Percentiles rank a stretch among this genome's conserved stretches.
Evolutionary conservation across 2,113 vertebrate genomes (phyloP).

Genomic region (Cyanocitta stelleri): DNA sequence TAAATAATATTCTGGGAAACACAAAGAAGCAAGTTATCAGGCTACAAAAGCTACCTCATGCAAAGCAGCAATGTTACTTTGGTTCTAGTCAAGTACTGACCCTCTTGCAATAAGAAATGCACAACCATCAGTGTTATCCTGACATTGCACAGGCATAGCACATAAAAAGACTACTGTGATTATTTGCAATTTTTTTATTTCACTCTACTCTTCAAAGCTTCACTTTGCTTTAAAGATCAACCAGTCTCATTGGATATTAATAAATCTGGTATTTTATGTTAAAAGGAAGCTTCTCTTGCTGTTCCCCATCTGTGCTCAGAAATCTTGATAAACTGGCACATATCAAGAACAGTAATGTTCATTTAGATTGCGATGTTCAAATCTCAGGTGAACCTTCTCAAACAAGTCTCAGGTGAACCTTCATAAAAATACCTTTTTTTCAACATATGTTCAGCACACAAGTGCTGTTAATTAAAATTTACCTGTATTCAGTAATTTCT

Average conservation of each 20-base stretch:
- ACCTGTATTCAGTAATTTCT: slow-evolving; percentile 22
- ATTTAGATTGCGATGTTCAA: not conserved
- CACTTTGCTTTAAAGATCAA: not conserved
- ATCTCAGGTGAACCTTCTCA: slow-evolving; percentile 43
- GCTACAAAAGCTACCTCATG: not conserved
- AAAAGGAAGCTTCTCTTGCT: not conserved
- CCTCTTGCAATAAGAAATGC: not conserved
- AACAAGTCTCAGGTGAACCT: slow-evolving; percentile 43
- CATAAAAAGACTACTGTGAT: not conserved
- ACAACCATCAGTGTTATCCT: not conserved
- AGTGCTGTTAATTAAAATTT: slow-evolving; percentile 56
- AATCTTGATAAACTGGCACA: not conserved
- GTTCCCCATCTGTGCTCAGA: not conserved
- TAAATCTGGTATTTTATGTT: not conserved
- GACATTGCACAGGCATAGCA: not conserved
- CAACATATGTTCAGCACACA: slow-evolving; percentile 31
- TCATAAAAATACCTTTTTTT: slow-evolving; percentile 20
- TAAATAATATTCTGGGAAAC: not conserved
- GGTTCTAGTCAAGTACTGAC: not conserved
- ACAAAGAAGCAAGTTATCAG: not conserved
- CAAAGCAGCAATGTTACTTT: not conserved
- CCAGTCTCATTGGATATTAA: not conserved
- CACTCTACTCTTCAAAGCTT: not conserved
- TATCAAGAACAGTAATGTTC: not conserved
- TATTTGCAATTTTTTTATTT: not conserved